Percentiles rank a stretch among this genome's conserved stretches.
Evolutionary conservation across 2,797 vertebrate genomes (phyloP).

Genomic region (Acipenser transmontanus): DNA sequence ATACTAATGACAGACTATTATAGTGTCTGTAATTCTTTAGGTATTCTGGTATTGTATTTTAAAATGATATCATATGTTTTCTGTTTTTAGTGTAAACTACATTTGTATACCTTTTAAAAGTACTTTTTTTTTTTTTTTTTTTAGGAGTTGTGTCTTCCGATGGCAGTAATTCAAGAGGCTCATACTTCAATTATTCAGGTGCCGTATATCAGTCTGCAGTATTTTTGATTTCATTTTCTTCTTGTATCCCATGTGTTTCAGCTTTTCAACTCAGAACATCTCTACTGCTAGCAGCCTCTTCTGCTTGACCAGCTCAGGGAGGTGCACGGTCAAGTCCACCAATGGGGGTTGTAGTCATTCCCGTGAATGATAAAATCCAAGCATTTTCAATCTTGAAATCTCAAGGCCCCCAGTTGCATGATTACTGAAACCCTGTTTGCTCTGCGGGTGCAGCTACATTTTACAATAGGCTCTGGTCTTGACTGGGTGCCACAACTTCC

Average conservation of each 20-base stretch:
- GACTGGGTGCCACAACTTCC: not conserved
- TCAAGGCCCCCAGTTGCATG: not conserved
- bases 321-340: not conserved
- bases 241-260: not conserved
- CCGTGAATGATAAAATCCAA: not conserved
- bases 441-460: no score
- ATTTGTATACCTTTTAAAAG: not conserved
- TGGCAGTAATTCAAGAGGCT: constrained; percentile 7
- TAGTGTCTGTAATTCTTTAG: not conserved
- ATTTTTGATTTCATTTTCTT: not conserved
- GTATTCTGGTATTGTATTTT: not conserved
- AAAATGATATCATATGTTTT: not conserved
- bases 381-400: not conserved
- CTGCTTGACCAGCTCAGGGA: not conserved
- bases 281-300: not conserved
- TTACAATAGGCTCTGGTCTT: not conserved
- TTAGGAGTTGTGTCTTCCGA: constrained; percentile 37
- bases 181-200: constrained; percentile 39
- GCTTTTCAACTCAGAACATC: not conserved
- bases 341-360: not conserved
- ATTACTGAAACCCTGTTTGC: not conserved
- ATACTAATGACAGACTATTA: not conserved
- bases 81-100: not conserved
- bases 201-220: constrained; percentile 7
- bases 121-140: constrained; percentile 7